Base-by-base conservation (phyloP, 2,888 invertebrate species). In the Agonum fuliginosum region DNA sequence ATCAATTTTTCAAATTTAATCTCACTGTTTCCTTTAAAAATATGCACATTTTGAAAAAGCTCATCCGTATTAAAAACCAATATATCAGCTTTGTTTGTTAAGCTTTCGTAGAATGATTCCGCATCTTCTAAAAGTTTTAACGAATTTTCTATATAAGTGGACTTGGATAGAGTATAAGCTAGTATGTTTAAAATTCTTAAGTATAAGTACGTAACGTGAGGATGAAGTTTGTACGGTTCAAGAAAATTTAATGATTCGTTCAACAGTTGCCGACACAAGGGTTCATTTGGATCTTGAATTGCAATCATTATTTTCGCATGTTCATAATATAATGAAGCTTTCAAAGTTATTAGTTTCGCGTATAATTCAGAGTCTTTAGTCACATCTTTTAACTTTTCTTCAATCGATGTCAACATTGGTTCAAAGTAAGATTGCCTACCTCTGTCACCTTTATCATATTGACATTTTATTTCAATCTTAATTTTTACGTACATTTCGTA, bases 111-210 rank as follows among this genome's bases (percentile, higher is more conserved):
- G 1, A 88, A 81, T 8, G 86, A 85, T 80, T 89, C 89, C 82
- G 88, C 88, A 41, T 83, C 85, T 83, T 91, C 89, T 8, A 91
- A 84, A 41, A 90, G 86, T 5, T 88, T 87, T 78, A 86, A 87
- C 0, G 91, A 89, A 12, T 84, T 81, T n/a, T 84, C 84, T 3
- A 86, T 85, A 69, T 90, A 87, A 24, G 89, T 89, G 65, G 89
- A 83, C 81, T 90, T 90, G 0, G 90, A 89, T 1, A 90, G 83
- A 78, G 89, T 88, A 82, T 90, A 91, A 73, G 90, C 89, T 67
- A 90, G 84, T 79, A 91, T 88, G 82, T 91, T 91, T 77, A 91
- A 88, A 41, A 91, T 87, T 82, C 90, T 87, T 67, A 91, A 85
- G 43, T 89, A 86, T 77, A 91, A 87, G 82, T 90, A 91, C 24